phyloP scores from a whole-genome alignment of 1,140 invertebrate species.

The Saccostrea cuccullata region DNA sequence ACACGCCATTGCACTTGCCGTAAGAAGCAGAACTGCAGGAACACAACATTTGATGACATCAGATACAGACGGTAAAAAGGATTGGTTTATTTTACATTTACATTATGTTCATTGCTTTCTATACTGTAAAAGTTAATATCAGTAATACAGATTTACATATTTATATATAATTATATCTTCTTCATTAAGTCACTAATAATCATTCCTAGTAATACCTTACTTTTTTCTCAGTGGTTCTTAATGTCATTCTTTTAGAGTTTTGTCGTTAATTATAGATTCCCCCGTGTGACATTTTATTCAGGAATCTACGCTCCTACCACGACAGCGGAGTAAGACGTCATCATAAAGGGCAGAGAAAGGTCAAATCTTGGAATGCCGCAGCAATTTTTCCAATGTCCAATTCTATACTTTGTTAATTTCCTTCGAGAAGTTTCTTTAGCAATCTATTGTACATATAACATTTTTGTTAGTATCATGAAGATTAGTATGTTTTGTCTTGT shows the following conservation, averaged over 20 bases:
- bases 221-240: too few species aligned
- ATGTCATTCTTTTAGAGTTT: not conserved
- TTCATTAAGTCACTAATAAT: too few species aligned
- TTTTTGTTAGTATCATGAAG: not conserved
- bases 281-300: not conserved
- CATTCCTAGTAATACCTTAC: too few species aligned
- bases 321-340: not conserved
- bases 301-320: not conserved
- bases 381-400: not conserved
- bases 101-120: too few species aligned
- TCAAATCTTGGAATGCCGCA: not conserved
- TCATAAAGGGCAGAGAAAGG: not conserved
- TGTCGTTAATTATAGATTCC: slow-evolving; percentile 9
- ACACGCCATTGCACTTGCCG: not conserved
- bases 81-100: not conserved
- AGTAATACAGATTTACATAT: too few species aligned
- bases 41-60: not conserved
- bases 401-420: not conserved
- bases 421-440: not conserved
- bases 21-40: not conserved
- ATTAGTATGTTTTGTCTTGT: not conserved
- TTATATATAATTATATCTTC: too few species aligned
- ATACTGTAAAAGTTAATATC: too few species aligned
- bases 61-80: not conserved
- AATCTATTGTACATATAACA: too few species aligned